Percentiles rank a stretch among this genome's conserved stretches.
phyloP scores from a whole-genome alignment of 2,113 vertebrate genomes.

The Barnardius zonarius region DNA sequence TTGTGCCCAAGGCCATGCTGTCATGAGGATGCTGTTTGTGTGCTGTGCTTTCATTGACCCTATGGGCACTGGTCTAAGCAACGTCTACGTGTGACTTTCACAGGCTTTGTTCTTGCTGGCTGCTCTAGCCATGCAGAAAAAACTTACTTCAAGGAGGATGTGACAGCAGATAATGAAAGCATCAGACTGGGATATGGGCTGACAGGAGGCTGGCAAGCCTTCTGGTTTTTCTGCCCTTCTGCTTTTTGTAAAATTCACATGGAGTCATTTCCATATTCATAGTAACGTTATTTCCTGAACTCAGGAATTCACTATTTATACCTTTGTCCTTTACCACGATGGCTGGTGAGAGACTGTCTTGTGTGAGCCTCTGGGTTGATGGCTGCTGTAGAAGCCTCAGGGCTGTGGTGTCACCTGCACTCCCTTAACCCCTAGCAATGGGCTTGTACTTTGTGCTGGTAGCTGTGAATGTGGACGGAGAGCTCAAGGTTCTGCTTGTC shows the following conservation, averaged over 20 bases:
- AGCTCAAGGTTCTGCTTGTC: neutral
- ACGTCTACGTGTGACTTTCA: rapidly evolving
- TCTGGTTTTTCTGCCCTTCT: neutral
- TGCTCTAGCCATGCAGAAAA: neutral
- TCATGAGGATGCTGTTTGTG: neutral
- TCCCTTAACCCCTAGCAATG: neutral
- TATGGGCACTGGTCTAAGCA: neutral
- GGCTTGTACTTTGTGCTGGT: neutral
- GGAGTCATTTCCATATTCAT: neutral
- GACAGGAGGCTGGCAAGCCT: neutral
- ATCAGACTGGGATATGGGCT: neutral
- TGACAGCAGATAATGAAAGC: neutral
- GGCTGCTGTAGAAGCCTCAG: neutral
- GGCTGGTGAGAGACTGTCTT: neutral
- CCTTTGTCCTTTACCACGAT: neutral
- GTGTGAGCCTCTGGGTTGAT: neutral
- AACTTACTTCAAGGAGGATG: neutral
- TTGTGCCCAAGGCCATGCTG: neutral
- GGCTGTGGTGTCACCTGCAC: neutral
- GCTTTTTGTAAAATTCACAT: neutral
- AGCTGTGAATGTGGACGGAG: neutral
- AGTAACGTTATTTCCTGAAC: neutral
- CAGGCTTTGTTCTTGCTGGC: neutral
- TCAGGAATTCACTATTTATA: neutral
- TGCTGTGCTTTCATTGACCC: neutral